Evolutionary conservation across 2,888 invertebrate genomes (phyloP).

Genomic region (Cybosia mesomella): DNA sequence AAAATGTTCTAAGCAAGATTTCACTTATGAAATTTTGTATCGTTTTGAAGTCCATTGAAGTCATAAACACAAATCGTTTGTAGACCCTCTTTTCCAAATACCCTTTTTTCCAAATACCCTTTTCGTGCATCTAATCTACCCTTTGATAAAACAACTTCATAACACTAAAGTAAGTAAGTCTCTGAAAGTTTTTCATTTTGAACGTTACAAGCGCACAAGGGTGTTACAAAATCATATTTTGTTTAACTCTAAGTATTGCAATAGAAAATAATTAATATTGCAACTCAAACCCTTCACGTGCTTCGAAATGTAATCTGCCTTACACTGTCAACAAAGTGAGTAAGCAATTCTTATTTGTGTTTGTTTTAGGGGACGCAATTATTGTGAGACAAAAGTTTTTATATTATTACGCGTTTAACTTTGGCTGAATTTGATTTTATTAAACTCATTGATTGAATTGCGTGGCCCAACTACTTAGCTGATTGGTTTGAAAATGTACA

Average conservation of each 20-base stretch:
- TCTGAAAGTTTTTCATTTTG: not conserved
- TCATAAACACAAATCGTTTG: not conserved
- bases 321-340: not conserved
- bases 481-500: not conserved
- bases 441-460: too few relatives aligned
- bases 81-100: not conserved
- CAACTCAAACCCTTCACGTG: not conserved
- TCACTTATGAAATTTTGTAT: not conserved
- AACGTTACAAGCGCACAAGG: not conserved
- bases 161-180: not conserved
- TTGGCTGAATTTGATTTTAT: not conserved
- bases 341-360: not conserved
- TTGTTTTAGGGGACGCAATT: not conserved
- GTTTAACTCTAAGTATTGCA: not conserved
- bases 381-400: constrained; percentile 7
- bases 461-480: not conserved
- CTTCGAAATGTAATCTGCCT: not conserved
- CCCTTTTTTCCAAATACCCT: not conserved
- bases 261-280: not conserved
- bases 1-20: not conserved
- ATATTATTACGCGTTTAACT: not conserved
- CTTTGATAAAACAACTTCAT: not conserved
- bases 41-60: not conserved
- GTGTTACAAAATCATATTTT: not conserved
- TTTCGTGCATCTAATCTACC: not conserved